phyloP scores from a whole-genome alignment of 2,888 invertebrate genomes.

The Halocaridina rubra region DNA sequence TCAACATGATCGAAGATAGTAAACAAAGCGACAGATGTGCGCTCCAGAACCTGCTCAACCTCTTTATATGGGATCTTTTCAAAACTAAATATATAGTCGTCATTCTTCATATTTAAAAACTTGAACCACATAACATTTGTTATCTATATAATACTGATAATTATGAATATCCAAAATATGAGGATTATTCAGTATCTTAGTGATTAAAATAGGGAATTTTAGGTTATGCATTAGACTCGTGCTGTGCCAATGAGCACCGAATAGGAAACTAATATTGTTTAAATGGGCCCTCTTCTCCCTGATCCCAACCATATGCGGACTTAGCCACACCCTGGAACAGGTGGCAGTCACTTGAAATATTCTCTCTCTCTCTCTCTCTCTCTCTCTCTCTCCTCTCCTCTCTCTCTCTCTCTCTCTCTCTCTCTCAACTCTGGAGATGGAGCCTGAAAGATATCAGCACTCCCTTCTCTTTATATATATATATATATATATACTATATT shows the following conservation, averaged over 20 bases:
- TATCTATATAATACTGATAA: no score
- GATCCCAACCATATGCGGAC: slow-evolving; percentile 55
- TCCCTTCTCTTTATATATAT: no score
- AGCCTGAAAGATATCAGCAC: no score
- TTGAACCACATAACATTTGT: no score
- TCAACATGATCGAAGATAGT: slow-evolving; percentile 26
- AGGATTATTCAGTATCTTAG: no score
- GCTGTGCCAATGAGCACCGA: slow-evolving; percentile 43
- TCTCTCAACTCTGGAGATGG: no score
- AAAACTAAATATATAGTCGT: not conserved
- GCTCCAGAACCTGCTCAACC: slow-evolving; percentile 17
- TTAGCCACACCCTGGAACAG: slow-evolving; percentile 38
- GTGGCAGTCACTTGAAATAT: slow-evolving; percentile 23
- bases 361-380: not conserved
- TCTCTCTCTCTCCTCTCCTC: not conserved
- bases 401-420: not conserved
- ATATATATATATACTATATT: no score
- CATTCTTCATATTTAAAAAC: no score
- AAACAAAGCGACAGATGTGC: slow-evolving; percentile 43
- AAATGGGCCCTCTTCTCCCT: slow-evolving; percentile 57
- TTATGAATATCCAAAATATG: no score
- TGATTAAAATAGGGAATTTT: no score
- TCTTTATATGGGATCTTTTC: slow-evolving; percentile 6
- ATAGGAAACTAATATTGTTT: slow-evolving; percentile 60
- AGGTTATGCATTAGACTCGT: not conserved